A percentile compares a stretch with the other conserved stretches of the same genome.
phyloP scores from a whole-genome alignment of 2,113 vertebrate genomes.

The Pollachius pollachius region DNA sequence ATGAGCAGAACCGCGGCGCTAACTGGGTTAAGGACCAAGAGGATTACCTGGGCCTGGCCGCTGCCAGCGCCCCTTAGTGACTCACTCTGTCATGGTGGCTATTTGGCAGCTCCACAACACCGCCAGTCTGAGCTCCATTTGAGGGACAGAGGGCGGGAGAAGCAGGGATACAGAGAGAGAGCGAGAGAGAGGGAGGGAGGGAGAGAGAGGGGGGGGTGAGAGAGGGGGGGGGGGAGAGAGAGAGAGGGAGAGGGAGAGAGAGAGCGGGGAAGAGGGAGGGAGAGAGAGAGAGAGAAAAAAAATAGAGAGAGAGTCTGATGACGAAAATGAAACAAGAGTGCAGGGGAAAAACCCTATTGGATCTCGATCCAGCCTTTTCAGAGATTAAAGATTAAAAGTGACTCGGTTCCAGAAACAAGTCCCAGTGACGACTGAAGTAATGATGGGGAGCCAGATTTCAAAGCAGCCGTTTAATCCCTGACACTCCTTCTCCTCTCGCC shows the following conservation, averaged over 20 bases:
- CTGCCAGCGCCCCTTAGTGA: constrained; percentile 36
- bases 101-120: constrained; percentile 34
- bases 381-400: constrained; percentile 28
- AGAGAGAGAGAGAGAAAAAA: too few species aligned
- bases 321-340: too few species aligned
- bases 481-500: too few species aligned
- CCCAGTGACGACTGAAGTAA: constrained; percentile 10
- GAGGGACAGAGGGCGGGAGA: constrained; percentile 1
- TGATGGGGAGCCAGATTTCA: too few species aligned
- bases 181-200: background rate
- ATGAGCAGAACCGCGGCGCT: constrained; percentile 23
- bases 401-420: constrained; percentile 27
- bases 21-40: constrained; percentile 45
- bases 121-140: constrained; percentile 17
- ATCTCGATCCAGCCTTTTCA: background rate
- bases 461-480: too few species aligned
- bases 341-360: too few species aligned
- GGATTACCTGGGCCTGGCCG: constrained; percentile 43
- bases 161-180: background rate
- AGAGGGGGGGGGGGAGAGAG: background rate
- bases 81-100: constrained; percentile 34
- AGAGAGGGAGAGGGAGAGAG: too few species aligned
- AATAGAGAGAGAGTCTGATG: too few species aligned
- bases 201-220: background rate
- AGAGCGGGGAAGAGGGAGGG: too few species aligned